These are phyloP conservation scores for Apodemus speciosus DNA, from an alignment of 2,113 vertebrate species.

Conservation along the genomic window DNA sequence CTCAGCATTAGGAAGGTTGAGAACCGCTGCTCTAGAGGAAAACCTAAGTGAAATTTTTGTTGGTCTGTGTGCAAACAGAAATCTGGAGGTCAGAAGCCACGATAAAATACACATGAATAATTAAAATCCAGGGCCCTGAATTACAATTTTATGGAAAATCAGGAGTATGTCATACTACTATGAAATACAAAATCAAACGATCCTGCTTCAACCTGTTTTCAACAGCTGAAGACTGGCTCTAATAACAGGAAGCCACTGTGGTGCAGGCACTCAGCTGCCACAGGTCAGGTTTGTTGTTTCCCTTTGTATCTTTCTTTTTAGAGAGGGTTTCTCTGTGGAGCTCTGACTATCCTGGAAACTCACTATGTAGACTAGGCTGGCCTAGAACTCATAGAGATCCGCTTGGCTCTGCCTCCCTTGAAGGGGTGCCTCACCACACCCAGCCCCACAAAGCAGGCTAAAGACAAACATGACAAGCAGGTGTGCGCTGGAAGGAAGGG, in stretches of 20 bases:
- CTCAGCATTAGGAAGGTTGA: neutral
- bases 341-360: neutral
- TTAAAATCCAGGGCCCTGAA: slow-evolving; percentile 10
- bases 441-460: neutral
- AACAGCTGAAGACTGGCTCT: neutral
- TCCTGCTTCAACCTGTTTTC: neutral
- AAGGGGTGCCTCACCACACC: neutral
- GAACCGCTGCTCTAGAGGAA: neutral
- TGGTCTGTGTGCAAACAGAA: neutral
- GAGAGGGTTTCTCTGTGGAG: neutral
- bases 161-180: neutral
- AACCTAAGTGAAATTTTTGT: neutral
- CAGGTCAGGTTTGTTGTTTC: neutral
- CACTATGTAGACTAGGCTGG: neutral
- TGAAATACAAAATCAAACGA: slow-evolving; percentile 2
- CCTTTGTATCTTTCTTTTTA: neutral
- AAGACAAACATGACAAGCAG: neutral
- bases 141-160: slow-evolving; percentile 7
- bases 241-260: neutral
- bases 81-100: slow-evolving; percentile 18
- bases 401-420: neutral
- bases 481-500: neutral
- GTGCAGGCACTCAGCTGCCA: neutral
- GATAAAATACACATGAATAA: slow-evolving; percentile 26
- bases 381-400: neutral